Base-by-base conservation (phyloP, 2,113 vertebrate genomes). In the Hemiscyllium ocellatum region DNA sequence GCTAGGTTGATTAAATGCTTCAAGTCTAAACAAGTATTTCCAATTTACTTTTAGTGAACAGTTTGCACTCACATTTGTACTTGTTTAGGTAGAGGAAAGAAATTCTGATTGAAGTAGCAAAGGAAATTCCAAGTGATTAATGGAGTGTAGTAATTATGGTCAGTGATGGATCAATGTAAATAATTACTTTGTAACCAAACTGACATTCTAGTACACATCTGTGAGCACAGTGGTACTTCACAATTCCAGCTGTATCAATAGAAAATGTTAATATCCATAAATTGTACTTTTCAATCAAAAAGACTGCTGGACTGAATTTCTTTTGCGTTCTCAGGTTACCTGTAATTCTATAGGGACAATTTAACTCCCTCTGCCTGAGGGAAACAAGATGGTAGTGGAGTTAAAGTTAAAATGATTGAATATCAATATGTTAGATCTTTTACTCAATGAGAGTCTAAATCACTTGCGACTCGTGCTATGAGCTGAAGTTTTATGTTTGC, bases 41-140 rank as follows among this genome's bases (percentile, higher is more conserved):
- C 89, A 91, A 65, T 91, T 90, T 91, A 91, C 15, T 37, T 93
- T 90, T 52, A 90, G 61, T 65, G 86, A 89, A 56, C 24, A 33
- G 13, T 90, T 90, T 90, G 33, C n/a, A 37, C 19, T 65, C 61
- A 7, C 33, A 20, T 68, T n/a, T 91, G 61, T 33, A 65, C 61
- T 42, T 37, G 37, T 66, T 91, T 91, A 91, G 56, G 66, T 19
- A 91, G 37, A 91, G n/a, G 56, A 29, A 56, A 56, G 33, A 61
- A 87, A 10, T 87, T 65, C 61, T 7, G 22, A n/a, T 37, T 68
- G 17, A 66, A 66, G 6, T 90, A 1, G 89, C 33, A 68, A 42
- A 93, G 61, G 33, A 93, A 93, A 93, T 93, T 93, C 89, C 89
- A 93, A 1, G 61, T 93, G 89, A 66, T 19, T 93, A 93, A 93